A percentile compares a stretch with the other conserved stretches of the same genome.
Conservation (phyloP, 2,797 vertebrate species). For the Argentina silus region DNA sequence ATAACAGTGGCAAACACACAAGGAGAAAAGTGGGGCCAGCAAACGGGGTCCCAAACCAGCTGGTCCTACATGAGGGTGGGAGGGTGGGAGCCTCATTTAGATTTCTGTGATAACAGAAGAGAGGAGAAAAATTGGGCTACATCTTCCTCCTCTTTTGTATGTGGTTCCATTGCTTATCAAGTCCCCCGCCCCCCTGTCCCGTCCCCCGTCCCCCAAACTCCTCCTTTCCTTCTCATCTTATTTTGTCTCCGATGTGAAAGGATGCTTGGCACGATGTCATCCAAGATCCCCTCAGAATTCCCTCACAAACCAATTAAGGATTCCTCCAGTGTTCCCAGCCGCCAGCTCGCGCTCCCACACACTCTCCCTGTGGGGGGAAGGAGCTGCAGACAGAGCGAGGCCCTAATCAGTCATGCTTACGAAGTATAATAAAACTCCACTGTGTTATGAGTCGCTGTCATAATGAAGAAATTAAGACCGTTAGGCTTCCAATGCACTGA, state of each 20-base stretch:
- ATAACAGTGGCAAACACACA: not conserved
- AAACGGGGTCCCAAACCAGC: not conserved
- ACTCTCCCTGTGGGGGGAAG: not conserved
- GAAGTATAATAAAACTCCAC: constrained; percentile 5
- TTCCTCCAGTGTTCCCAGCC: constrained; percentile 3
- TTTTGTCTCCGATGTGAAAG: not conserved
- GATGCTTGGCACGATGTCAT: constrained; percentile 9
- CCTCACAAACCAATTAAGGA: constrained; percentile 30
- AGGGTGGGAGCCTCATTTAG: not conserved
- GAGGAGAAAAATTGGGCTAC: not conserved
- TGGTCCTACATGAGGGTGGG: not conserved
- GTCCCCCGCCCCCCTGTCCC: not conserved
- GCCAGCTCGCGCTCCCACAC: not conserved
- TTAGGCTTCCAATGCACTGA: constrained; percentile 1
- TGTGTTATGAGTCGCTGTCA: constrained; percentile 6
- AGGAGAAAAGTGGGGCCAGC: not conserved
- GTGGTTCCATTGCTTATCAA: not conserved
- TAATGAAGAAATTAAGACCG: constrained; percentile 21
- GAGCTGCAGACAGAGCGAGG: not conserved
- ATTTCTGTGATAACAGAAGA: not conserved
- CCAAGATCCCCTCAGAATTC: constrained; percentile 10
- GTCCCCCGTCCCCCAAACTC: not conserved
- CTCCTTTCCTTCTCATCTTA: not conserved
- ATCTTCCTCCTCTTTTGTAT: not conserved
- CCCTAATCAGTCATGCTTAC: not conserved